Base-by-base conservation (phyloP, 2,888 invertebrate species). In the Drosophila limbata region DNA sequence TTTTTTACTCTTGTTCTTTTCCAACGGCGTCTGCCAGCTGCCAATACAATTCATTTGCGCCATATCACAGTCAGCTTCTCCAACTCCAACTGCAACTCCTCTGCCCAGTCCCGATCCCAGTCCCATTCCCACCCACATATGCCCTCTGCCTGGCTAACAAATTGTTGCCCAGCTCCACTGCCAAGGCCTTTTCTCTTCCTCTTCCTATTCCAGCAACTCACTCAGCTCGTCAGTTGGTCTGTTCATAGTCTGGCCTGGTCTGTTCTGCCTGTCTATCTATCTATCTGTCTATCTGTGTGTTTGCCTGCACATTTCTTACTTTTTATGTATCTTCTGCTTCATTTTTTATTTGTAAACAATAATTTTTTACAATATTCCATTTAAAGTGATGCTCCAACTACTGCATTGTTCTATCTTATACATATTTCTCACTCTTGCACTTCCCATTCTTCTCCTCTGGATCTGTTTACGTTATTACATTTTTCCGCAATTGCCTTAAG, bases 21-120 rank as follows among this genome's bases (percentile, higher is more conserved):
- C 28, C 25, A 47, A 45, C 61, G 55, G 60, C 75, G 81, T 77
- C 84, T 84, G 84, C 84, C 79, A 73, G 74, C 79, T 87, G 83
- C 80, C 85, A 84, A 87, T 73, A 72, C 85, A 87, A 87, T 89
- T 87, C 85, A 84, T 87, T 89, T 86, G 72, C 88, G 76, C 83
- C 84, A 76, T 69, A 84, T 73, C 76, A 81, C 68, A 62, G 72
- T 42, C 57, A 48, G 52, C 39, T 48, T 8, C 63, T 50, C 35
- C 56, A 47, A 39, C 50, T 35, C 19, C 53, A 48, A 47, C 56
- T 39, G 25, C 57, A 44, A 1, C 28, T 31, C 47, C 40, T 42
- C 15, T 25, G 13, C 37, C 44, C 59, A 44, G n/a, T 19, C 2
- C 59, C 45, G 9, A 1, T 44, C 28, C 25, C 44, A 52, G 17